These are phyloP conservation scores for Oryzias celebensis DNA, from an alignment of 2,113 vertebrate genomes.

Conservation along the genomic window DNA sequence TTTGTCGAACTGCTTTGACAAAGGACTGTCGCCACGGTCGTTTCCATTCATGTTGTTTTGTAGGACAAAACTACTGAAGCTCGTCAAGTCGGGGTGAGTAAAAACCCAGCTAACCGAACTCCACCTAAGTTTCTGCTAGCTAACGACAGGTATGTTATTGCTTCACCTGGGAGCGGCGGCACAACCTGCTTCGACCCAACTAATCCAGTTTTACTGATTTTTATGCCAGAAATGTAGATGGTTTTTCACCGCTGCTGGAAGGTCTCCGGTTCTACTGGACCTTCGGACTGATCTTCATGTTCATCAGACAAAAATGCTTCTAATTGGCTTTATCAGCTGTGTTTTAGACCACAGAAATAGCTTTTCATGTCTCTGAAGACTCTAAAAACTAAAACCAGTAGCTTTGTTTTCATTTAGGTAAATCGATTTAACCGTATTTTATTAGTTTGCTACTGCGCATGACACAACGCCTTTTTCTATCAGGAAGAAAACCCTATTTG, in stretches of 20 bases:
- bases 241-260: too few relatives aligned
- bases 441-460: neutral
- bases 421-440: neutral
- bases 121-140: slow-evolving; percentile 22
- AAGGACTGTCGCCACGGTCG: slow-evolving; percentile 29
- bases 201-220: slow-evolving; percentile 10
- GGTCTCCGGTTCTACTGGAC: too few relatives aligned
- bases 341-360: too few relatives aligned
- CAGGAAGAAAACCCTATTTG: too few relatives aligned
- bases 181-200: slow-evolving; percentile 35
- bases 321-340: too few relatives aligned
- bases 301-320: too few relatives aligned
- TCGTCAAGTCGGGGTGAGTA: slow-evolving; percentile 49
- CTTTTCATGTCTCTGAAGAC: too few relatives aligned
- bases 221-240: too few relatives aligned
- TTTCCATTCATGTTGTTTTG: slow-evolving; percentile 64
- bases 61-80: slow-evolving; percentile 19
- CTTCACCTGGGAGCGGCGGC: slow-evolving; percentile 51
- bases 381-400: too few relatives aligned
- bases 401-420: neutral
- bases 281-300: too few relatives aligned
- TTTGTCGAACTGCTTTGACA: neutral
- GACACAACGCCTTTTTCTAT: too few relatives aligned
- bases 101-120: slow-evolving; percentile 23
- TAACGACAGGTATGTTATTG: slow-evolving; percentile 28